phyloP scores from a whole-genome alignment of 2,113 vertebrate genomes.

The Nothoprocta perdicaria region DNA sequence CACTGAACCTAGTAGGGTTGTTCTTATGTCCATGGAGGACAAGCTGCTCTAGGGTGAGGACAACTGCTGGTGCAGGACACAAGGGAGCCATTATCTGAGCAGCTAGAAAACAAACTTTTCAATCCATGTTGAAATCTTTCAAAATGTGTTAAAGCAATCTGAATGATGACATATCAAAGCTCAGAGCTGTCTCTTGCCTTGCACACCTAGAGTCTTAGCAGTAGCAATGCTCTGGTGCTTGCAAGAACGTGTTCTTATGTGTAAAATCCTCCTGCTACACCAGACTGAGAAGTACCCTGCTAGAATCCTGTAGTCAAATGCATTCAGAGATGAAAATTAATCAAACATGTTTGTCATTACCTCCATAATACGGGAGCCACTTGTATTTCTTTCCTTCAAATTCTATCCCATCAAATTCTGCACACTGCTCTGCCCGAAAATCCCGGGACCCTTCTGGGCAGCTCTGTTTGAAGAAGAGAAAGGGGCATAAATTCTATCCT shows the following conservation, averaged over 20 bases:
- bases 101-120: neutral
- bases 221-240: neutral
- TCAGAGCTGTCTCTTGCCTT: neutral
- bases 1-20: neutral
- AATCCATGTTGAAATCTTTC: neutral
- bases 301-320: neutral
- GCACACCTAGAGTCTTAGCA: neutral
- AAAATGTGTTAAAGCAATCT: neutral
- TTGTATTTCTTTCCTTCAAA: slow-evolving; percentile 91
- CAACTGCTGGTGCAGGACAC: neutral
- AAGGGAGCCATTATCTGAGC: neutral
- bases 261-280: neutral
- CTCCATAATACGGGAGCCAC: slow-evolving; percentile 94
- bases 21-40: neutral
- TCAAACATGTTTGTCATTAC: slow-evolving; percentile 64
- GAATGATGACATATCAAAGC: neutral
- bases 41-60: neutral
- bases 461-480: slow-evolving; percentile 76
- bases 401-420: slow-evolving; percentile 86
- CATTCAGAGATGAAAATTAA: neutral
- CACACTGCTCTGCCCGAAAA: slow-evolving; percentile 93
- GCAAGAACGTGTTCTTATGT: neutral
- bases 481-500: neutral
- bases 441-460: slow-evolving; percentile 88
- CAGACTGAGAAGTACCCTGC: neutral